A percentile compares a stretch with the other conserved stretches of the same genome.
phyloP scores from a whole-genome alignment of 2,113 vertebrate species.

The Seriola dumerili region DNA sequence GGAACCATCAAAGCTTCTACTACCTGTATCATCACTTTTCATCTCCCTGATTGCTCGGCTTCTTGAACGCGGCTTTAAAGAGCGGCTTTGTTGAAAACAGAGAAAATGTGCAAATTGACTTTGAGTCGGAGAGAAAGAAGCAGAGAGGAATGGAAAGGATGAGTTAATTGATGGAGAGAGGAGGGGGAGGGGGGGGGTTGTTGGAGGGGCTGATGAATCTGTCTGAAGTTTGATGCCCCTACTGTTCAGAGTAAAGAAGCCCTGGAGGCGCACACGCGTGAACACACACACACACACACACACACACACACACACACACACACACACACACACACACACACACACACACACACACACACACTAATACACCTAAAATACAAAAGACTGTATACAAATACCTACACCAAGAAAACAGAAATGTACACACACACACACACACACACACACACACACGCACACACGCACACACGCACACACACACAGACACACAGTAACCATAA shows the following conservation, averaged over 20 bases:
- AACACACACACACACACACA: neutral
- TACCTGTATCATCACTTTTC: conserved; percentile 7
- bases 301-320: neutral
- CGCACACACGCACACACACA: too few relatives aligned
- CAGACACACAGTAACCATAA: too few relatives aligned
- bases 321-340: neutral
- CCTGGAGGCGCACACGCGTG: neutral
- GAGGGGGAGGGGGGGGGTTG: neutral
- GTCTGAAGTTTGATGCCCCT: conserved; percentile 50
- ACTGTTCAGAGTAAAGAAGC: conserved; percentile 25
- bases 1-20: conserved; percentile 25
- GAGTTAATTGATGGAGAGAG: neutral
- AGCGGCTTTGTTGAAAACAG: neutral
- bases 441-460: too few relatives aligned
- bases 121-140: neutral
- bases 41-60: conserved; percentile 19
- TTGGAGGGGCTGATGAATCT: neutral
- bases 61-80: conserved; percentile 17
- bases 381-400: too few relatives aligned
- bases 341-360: neutral
- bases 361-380: too few relatives aligned
- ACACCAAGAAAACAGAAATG: too few relatives aligned
- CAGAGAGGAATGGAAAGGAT: too few relatives aligned
- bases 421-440: too few relatives aligned
- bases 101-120: neutral